phyloP scores from a whole-genome alignment of 2,113 vertebrate species.

The Todiramphus saurophagus region DNA sequence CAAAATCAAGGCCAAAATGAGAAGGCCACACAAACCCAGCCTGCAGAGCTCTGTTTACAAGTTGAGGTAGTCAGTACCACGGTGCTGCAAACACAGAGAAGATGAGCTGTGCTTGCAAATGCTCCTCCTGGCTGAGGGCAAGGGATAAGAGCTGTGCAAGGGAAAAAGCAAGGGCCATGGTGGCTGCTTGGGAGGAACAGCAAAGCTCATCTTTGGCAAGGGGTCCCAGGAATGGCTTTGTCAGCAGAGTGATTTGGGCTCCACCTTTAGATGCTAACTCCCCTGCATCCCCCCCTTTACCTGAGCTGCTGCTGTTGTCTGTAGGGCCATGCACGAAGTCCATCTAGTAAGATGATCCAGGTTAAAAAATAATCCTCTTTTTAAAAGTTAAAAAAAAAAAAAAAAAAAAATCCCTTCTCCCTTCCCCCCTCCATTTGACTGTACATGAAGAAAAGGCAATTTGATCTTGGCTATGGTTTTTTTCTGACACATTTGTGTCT shows the following conservation, averaged over 20 bases:
- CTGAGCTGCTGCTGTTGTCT: not conserved
- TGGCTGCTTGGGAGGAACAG: not conserved
- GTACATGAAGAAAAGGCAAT: not conserved
- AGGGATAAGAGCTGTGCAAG: not conserved
- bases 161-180: not conserved
- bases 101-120: not conserved
- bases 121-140: not conserved
- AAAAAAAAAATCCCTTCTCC: too few relatives aligned
- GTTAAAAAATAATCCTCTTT: not conserved
- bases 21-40: not conserved
- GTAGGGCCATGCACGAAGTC: not conserved
- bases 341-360: not conserved
- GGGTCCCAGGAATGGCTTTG: not conserved
- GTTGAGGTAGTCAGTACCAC: not conserved
- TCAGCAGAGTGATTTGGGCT: not conserved
- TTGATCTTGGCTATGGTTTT: not conserved
- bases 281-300: not conserved
- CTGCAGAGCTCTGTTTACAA: not conserved
- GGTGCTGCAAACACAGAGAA: fast-evolving
- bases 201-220: not conserved
- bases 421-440: not conserved
- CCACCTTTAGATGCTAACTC: not conserved
- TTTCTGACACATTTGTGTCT: not conserved
- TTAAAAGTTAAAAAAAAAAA: not conserved
- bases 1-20: not conserved